phyloP scores from a whole-genome alignment of 2,797 vertebrate species.

The Chaunax sp. region DNA sequence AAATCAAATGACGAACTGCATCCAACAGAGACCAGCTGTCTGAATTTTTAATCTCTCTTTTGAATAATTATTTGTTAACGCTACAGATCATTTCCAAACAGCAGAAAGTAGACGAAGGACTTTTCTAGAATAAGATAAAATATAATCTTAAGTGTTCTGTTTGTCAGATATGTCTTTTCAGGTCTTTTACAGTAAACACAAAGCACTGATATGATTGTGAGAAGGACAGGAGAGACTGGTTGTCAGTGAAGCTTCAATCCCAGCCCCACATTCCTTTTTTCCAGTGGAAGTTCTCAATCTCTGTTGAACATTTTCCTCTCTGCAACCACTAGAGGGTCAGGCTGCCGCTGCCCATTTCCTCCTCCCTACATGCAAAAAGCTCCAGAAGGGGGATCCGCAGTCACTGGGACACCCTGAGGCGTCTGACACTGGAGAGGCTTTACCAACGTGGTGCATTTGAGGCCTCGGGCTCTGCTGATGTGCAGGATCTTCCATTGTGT shows the following conservation, averaged over 20 bases:
- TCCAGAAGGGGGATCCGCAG: slow-evolving; percentile 31
- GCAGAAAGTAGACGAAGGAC: not conserved
- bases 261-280: not conserved
- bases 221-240: too few relatives aligned
- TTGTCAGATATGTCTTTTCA: too few relatives aligned
- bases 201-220: not conserved
- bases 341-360: slow-evolving; percentile 9
- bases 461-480: slow-evolving; percentile 1
- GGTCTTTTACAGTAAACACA: not conserved
- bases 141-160: too few relatives aligned
- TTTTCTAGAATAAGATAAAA: too few relatives aligned
- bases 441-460: slow-evolving; percentile 9
- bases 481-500: not conserved
- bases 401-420: slow-evolving; percentile 69
- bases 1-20: slow-evolving; percentile 23
- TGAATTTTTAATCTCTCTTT: slow-evolving; percentile 57
- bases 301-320: slow-evolving; percentile 16
- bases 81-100: slow-evolving; percentile 12
- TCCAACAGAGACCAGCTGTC: slow-evolving; percentile 54
- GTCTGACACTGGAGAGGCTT: slow-evolving; percentile 52
- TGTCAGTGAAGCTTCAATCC: not conserved
- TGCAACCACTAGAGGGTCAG: slow-evolving; percentile 17
- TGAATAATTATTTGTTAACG: slow-evolving; percentile 48
- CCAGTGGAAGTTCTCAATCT: not conserved
- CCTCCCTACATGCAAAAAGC: slow-evolving; percentile 45